Base-by-base conservation (phyloP, 2,113 vertebrate genomes). In the Carassius carassius region DNA sequence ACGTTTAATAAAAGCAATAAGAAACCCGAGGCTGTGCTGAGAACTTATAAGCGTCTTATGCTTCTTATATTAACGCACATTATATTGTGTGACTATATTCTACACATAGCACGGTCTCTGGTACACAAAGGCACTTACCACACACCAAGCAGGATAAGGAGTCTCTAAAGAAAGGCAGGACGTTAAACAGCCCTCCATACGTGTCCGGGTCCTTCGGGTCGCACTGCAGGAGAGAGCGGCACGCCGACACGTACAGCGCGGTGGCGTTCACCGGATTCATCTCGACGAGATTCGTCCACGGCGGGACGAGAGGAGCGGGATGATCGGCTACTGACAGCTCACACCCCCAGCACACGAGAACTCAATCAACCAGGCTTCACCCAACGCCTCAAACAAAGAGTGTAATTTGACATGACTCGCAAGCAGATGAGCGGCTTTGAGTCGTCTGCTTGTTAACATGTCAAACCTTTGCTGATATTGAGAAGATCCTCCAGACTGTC, bases 261-360 rank as follows among this genome's bases (percentile, higher is more conserved):
- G 97, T 98, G 87, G 97, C 96, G 95, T 96, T 97, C 88, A 96
- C 96, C 70, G 97, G 97, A 96, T 98, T 98, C 97, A 99, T 99
- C 92, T 95, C 96, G 94, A 94, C 92, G 89, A 85, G 93, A 93
- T 93, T 90, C 92, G 92, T 91, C 91, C 93, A 82, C 88, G 76
- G 60, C 47, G 19, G 29, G 17, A 25, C 58, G 25, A 65, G 60
- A 67, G n/a, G 11, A 35, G 63, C 29, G 67, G 49, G 41, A 37
- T 5, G 65, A 73, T n/a, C 54, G 25, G 35, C 76, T 80, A 49
- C 11, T 25, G 58, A 41, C 37, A 60, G 78, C 17, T 8, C 77
- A 62, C 51, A 75, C 58, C 58, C 23, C 84, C 84, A 35, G 9
- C 12, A 35, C 17, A 81, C 51, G 37, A 41, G 2, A 69, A 79